A percentile compares a stretch with the other conserved stretches of the same genome.
phyloP scores from a whole-genome alignment of 1,140 invertebrate species.

The Drosophila lowei region DNA sequence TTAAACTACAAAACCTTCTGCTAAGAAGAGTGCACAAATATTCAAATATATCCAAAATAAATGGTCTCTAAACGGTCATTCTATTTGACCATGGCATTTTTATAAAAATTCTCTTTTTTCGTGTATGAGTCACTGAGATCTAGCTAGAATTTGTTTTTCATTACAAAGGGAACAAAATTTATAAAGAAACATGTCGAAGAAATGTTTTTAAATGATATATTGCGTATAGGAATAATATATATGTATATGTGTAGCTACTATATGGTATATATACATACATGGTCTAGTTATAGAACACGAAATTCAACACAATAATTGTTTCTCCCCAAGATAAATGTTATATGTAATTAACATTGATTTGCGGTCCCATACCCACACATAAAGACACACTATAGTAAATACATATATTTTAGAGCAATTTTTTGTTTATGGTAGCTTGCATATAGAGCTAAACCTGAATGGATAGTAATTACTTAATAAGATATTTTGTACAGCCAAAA shows the following conservation, averaged over 20 bases:
- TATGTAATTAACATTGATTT: constrained; percentile 32
- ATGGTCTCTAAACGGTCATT: too few species aligned
- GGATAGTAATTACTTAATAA: constrained; percentile 20
- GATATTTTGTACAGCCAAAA: constrained; percentile 59
- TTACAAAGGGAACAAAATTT: constrained; percentile 73
- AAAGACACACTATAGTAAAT: constrained; percentile 30
- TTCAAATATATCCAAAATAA: too few species aligned
- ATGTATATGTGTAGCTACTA: constrained; percentile 18
- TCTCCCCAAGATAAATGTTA: constrained; percentile 16
- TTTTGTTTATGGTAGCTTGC: constrained; percentile 26
- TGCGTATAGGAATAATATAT: constrained; percentile 33
- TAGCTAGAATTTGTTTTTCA: constrained; percentile 54
- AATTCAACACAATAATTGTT: constrained; percentile 40
- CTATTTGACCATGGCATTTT: background rate
- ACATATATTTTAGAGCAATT: constrained; percentile 64
- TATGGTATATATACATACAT: constrained; percentile 26
- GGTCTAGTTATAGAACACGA: constrained; percentile 40
- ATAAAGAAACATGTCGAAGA: constrained; percentile 37
- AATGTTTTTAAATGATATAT: constrained; percentile 50
- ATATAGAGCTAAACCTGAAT: constrained; percentile 20
- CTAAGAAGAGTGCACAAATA: too few species aligned
- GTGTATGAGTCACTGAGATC: constrained; percentile 5
- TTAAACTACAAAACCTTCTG: too few species aligned
- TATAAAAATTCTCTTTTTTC: background rate
- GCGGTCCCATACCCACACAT: constrained; percentile 11